These are phyloP conservation scores for Drosophila willistoni DNA, from an alignment of 1,140 invertebrate species.

Conservation along the genomic window DNA sequence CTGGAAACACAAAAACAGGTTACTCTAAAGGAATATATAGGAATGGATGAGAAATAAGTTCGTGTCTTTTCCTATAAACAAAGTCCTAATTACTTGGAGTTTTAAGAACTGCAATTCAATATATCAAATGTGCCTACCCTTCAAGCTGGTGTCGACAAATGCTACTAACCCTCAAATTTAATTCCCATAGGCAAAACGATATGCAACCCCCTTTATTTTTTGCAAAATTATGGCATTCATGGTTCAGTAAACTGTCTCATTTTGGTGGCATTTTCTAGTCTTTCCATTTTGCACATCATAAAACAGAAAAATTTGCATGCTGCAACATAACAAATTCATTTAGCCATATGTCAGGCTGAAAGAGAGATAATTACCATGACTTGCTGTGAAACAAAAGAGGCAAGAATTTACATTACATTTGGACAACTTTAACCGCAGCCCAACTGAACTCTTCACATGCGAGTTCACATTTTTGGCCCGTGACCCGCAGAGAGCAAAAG, in stretches of 20 bases:
- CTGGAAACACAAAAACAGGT: too few relatives aligned
- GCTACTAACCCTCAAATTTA: background rate
- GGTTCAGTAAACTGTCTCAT: conserved; percentile 12
- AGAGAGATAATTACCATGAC: conserved; percentile 67
- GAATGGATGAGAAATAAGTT: too few relatives aligned
- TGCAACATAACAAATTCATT: conserved; percentile 38
- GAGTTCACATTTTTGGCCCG: conserved; percentile 78
- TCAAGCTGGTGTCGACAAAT: background rate
- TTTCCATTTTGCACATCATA: conserved; percentile 38
- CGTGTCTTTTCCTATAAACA: too few relatives aligned
- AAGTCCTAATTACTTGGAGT: background rate
- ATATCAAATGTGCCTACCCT: background rate
- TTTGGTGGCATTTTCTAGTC: conserved; percentile 17
- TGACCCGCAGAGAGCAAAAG: conserved; percentile 45
- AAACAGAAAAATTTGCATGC: conserved; percentile 16
- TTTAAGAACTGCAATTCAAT: background rate
- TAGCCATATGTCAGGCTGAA: conserved; percentile 34
- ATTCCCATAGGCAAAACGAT: background rate
- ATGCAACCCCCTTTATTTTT: background rate
- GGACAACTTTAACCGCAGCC: conserved; percentile 22
- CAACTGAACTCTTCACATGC: conserved; percentile 57
- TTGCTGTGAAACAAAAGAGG: conserved; percentile 51
- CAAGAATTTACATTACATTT: conserved; percentile 68
- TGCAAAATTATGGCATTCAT: background rate
- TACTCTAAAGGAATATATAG: too few relatives aligned